Conservation (phyloP, 1,140 invertebrate genomes). For the Lordiphosa collinella region DNA sequence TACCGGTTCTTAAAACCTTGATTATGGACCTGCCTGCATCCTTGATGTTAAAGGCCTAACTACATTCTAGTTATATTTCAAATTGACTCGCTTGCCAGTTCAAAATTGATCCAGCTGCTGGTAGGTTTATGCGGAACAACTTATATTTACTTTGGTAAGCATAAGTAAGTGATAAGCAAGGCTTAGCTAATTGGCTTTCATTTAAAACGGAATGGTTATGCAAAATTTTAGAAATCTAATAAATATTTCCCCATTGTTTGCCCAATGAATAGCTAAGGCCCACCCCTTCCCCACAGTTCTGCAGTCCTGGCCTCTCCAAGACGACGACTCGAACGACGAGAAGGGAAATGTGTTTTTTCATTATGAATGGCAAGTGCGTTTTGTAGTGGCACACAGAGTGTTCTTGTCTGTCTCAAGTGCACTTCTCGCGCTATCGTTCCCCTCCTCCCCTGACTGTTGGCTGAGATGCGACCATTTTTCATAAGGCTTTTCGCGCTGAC, state of each 20-base stretch:
- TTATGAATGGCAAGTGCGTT: conserved; percentile 65
- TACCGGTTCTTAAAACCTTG: too few relatives aligned
- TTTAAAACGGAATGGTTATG: too few relatives aligned
- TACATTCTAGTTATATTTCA: too few relatives aligned
- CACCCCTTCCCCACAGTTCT: background rate
- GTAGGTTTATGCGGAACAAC: too few relatives aligned
- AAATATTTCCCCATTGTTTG: conserved; percentile 43
- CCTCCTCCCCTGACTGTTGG: conserved; percentile 2
- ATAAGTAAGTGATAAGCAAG: too few relatives aligned
- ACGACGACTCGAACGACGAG: background rate
- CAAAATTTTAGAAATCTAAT: conserved; percentile 31
- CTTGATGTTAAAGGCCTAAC: too few relatives aligned
- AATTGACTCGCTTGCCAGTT: too few relatives aligned
- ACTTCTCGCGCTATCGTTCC: conserved; percentile 25
- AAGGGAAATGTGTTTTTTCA: conserved; percentile 67
- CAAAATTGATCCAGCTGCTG: too few relatives aligned
- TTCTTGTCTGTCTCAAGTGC: conserved; percentile 67
- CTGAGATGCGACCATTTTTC: conserved; percentile 34
- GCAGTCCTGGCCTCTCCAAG: background rate
- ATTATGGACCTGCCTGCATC: too few relatives aligned
- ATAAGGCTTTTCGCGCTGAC: conserved; percentile 30
- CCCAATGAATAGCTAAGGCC: background rate
- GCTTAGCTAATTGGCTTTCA: too few relatives aligned
- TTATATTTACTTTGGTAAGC: too few relatives aligned
- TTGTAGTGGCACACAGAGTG: conserved; percentile 56